phyloP scores from a whole-genome alignment of 2,888 invertebrate species.

The Barypeithes pellucidus region DNA sequence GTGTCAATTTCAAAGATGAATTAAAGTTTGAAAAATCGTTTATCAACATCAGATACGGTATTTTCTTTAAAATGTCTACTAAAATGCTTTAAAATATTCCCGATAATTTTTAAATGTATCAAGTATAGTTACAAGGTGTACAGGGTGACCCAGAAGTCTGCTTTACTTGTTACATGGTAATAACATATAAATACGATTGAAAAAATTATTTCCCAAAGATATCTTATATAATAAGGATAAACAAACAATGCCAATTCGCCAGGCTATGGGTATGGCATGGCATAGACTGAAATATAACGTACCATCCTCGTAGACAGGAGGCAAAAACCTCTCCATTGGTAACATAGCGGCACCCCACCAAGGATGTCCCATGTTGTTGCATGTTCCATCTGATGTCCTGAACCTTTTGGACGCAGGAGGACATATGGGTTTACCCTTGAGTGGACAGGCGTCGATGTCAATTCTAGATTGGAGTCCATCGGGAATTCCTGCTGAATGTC shows the following conservation, averaged over 20 bases:
- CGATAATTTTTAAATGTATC: too few relatives aligned
- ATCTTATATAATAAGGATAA: too few relatives aligned
- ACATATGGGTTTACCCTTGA: conserved; percentile 79
- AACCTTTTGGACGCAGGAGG: conserved; percentile 82
- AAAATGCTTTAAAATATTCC: neutral
- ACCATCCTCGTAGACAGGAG: conserved; percentile 89
- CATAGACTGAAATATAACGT: too few relatives aligned
- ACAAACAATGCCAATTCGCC: too few relatives aligned
- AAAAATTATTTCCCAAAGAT: too few relatives aligned
- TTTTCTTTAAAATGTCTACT: conserved; percentile 1
- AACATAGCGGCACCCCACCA: conserved; percentile 89
- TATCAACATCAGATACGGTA: conserved; percentile 3
- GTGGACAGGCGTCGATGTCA: conserved; percentile 75
- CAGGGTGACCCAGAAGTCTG: too few relatives aligned
- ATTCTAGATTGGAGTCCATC: conserved; percentile 57
- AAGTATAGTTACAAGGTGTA: too few relatives aligned
- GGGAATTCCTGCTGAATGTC: conserved; percentile 53
- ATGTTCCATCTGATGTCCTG: conserved; percentile 90
- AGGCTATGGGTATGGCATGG: too few relatives aligned
- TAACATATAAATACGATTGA: too few relatives aligned
- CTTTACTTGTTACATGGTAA: too few relatives aligned
- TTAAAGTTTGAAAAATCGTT: conserved; percentile 9
- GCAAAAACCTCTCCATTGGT: conserved; percentile 86
- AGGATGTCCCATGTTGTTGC: conserved; percentile 85
- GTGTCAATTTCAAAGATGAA: conserved; percentile 11